A percentile compares a stretch with the other conserved stretches of the same genome.
These are phyloP conservation scores for Drosophila ohnishii DNA, from an alignment of 1,140 invertebrate species.

Conservation along the genomic window DNA sequence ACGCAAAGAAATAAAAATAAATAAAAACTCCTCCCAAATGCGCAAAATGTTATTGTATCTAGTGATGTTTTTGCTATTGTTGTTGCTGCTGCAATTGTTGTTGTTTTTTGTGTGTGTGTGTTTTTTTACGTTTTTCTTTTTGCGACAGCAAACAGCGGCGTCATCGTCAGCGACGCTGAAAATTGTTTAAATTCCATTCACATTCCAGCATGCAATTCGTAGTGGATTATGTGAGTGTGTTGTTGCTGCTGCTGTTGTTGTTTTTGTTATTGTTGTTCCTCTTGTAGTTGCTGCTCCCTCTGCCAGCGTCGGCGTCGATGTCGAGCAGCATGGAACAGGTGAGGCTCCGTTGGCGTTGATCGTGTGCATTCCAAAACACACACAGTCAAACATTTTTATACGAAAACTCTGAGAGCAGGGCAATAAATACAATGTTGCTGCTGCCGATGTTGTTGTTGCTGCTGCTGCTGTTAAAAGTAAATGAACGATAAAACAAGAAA, in stretches of 20 bases:
- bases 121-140: slow-evolving; percentile 24
- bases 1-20: slow-evolving; percentile 5
- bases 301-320: slow-evolving; percentile 39
- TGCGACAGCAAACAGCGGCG: slow-evolving; percentile 57
- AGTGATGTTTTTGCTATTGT: neutral
- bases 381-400: slow-evolving; percentile 41
- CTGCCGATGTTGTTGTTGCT: slow-evolving; percentile 31
- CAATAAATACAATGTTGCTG: slow-evolving; percentile 66
- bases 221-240: slow-evolving; percentile 63
- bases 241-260: slow-evolving; percentile 38
- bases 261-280: slow-evolving; percentile 33
- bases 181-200: slow-evolving; percentile 83
- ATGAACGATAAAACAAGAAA: slow-evolving; percentile 77
- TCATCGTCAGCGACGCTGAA: slow-evolving; percentile 79
- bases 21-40: slow-evolving; percentile 32
- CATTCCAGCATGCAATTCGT: slow-evolving; percentile 83
- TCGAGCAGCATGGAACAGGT: slow-evolving; percentile 75
- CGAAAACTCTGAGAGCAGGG: slow-evolving; percentile 53
- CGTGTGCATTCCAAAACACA: slow-evolving; percentile 72
- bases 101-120: slow-evolving; percentile 14
- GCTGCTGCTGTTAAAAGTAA: slow-evolving; percentile 71
- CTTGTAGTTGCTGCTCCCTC: slow-evolving; percentile 45
- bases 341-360: slow-evolving; percentile 68
- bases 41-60: slow-evolving; percentile 32
- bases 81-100: slow-evolving; percentile 20